Percentiles rank a stretch among this genome's conserved stretches.
Evolutionary conservation across 2,113 vertebrate species (phyloP).

Genomic region (Ciconia maguari): DNA sequence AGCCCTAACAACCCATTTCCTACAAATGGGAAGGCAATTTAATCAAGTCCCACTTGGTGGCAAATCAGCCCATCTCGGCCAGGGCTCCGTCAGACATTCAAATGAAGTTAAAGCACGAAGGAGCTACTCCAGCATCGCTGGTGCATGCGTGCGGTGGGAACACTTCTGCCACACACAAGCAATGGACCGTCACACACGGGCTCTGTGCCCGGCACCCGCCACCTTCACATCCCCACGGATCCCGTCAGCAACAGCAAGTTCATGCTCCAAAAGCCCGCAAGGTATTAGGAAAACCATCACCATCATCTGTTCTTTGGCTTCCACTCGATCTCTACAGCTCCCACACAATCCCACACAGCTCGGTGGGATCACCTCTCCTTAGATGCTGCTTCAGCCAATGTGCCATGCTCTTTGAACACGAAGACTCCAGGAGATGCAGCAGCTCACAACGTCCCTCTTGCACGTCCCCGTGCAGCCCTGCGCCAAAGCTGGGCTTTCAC

Average conservation of each 20-base stretch:
- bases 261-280: neutral
- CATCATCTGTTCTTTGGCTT: neutral
- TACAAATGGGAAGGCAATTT: neutral
- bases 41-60: neutral
- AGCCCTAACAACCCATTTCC: neutral
- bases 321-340: neutral
- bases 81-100: neutral
- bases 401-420: too few relatives aligned
- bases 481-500: neutral
- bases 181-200: rapidly evolving
- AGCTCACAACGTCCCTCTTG: rapidly evolving
- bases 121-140: too few relatives aligned
- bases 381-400: neutral
- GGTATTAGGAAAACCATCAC: too few relatives aligned
- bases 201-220: neutral
- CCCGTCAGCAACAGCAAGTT: neutral
- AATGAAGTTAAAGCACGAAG: neutral
- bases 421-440: neutral
- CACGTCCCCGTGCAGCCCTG: too few relatives aligned
- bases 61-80: rapidly evolving
- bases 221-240: neutral
- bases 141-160: rapidly evolving
- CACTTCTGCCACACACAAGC: neutral
- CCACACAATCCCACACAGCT: neutral
- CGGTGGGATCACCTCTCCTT: neutral